Percentiles rank a stretch among this genome's conserved stretches.
These are phyloP conservation scores for Menidia beryllina DNA, from an alignment of 2,113 vertebrate genomes.

Conservation along the genomic window DNA sequence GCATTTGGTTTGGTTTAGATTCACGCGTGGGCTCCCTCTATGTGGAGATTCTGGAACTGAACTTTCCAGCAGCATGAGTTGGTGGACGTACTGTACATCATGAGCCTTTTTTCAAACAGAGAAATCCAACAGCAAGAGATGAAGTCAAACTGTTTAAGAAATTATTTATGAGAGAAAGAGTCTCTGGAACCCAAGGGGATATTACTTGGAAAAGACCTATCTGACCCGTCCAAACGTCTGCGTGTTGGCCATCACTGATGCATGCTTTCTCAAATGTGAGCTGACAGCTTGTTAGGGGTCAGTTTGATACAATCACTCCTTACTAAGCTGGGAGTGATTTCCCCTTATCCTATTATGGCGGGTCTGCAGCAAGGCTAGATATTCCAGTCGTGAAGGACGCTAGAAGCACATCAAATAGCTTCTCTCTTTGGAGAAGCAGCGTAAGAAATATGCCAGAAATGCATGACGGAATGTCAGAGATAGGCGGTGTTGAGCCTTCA, in stretches of 20 bases:
- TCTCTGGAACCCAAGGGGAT: neutral
- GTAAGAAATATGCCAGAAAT: slow-evolving; percentile 48
- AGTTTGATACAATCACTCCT: slow-evolving; percentile 76
- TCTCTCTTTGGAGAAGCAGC: slow-evolving; percentile 4
- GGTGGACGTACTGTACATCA: slow-evolving; percentile 7
- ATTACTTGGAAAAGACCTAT: slow-evolving; percentile 56
- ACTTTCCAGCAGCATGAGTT: slow-evolving; percentile 21
- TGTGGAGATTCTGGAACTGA: slow-evolving; percentile 49
- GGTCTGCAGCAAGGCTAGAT: slow-evolving; percentile 30
- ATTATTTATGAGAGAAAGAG: neutral
- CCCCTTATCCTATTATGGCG: slow-evolving; percentile 66
- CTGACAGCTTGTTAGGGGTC: slow-evolving; percentile 81
- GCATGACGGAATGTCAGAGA: slow-evolving; percentile 38
- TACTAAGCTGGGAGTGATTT: slow-evolving; percentile 72
- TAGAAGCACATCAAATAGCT: slow-evolving; percentile 48
- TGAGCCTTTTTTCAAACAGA: neutral
- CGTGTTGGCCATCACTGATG: slow-evolving; percentile 55
- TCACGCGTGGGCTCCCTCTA: slow-evolving; percentile 69
- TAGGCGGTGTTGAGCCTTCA: neutral
- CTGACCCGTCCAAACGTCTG: slow-evolving; percentile 57
- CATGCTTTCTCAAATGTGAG: slow-evolving; percentile 77
- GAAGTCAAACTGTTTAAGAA: slow-evolving; percentile 14
- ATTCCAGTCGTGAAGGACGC: slow-evolving; percentile 11
- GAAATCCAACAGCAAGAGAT: neutral
- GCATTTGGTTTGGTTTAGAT: slow-evolving; percentile 52